These are phyloP conservation scores for Physella acuta DNA, from an alignment of 1,140 invertebrate genomes.

Conservation along the genomic window DNA sequence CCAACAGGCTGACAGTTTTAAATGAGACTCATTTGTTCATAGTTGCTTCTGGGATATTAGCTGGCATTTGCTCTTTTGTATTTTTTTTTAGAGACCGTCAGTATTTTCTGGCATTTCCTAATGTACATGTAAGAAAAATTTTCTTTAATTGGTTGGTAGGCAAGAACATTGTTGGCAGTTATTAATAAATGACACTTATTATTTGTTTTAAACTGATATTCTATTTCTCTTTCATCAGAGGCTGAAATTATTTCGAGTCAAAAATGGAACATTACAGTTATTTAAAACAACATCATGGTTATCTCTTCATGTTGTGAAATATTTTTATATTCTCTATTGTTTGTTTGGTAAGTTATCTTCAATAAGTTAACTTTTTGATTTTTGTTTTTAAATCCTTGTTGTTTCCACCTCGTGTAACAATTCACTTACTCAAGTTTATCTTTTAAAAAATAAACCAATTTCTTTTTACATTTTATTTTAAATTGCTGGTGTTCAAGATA, in stretches of 20 bases:
- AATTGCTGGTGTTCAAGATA: too few relatives aligned
- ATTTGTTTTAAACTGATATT: background rate
- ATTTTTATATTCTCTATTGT: conserved; percentile 17
- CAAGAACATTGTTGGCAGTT: background rate
- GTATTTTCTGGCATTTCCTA: conserved; percentile 9
- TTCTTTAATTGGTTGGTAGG: background rate
- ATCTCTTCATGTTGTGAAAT: conserved; percentile 3
- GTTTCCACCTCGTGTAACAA: too few relatives aligned
- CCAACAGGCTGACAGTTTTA: background rate
- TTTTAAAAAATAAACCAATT: too few relatives aligned
- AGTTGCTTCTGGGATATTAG: background rate
- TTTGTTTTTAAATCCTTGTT: too few relatives aligned
- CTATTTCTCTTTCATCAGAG: conserved; percentile 17
- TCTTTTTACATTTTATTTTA: too few relatives aligned
- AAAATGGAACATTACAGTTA: background rate
- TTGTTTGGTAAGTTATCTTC: conserved; percentile 20
- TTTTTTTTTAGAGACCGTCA: background rate
- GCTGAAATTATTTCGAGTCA: conserved; percentile 8
- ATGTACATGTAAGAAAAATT: conserved; percentile 2
- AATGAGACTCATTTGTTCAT: conserved; percentile 11
- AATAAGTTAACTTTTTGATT: too few relatives aligned
- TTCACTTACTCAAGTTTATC: too few relatives aligned
- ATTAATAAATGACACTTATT: background rate
- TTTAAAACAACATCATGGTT: background rate
- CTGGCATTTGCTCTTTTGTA: conserved; percentile 3